A percentile compares a stretch with the other conserved stretches of the same genome.
Evolutionary conservation across 2,797 vertebrate genomes (phyloP).

Genomic region (Tapera naevia): DNA sequence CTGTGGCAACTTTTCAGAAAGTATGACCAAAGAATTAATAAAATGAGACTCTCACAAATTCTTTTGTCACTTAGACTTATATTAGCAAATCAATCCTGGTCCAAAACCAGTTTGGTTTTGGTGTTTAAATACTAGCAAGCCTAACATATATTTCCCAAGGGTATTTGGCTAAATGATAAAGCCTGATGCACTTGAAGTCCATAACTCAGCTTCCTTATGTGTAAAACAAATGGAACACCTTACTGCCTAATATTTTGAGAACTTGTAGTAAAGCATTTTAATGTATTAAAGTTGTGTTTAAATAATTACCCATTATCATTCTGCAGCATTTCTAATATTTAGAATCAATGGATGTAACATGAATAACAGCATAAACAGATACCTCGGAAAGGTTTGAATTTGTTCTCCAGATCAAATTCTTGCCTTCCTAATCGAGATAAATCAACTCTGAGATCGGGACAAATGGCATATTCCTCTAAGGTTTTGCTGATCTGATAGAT

Average conservation of each 20-base stretch:
- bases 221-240: not conserved
- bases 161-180: not conserved
- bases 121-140: not conserved
- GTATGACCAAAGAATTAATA: not conserved
- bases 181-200: not conserved
- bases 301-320: not conserved
- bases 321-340: not conserved
- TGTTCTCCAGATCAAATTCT: constrained; percentile 98
- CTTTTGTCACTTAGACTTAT: not conserved
- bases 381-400: constrained; percentile 99
- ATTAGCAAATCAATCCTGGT: not conserved
- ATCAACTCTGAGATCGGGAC: constrained; percentile 93
- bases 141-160: not conserved
- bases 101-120: not conserved
- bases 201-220: not conserved
- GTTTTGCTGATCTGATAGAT: constrained; percentile 97
- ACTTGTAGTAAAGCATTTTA: not conserved
- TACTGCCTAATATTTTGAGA: not conserved
- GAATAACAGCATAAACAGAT: not conserved
- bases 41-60: not conserved
- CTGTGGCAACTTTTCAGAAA: not conserved
- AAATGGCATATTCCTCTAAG: constrained; percentile 95
- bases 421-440: constrained; percentile 94
- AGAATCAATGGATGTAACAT: not conserved
- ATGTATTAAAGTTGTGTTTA: not conserved